Evolutionary conservation across 2,888 invertebrate species (phyloP).

Genomic region (Saturnia pavonia): DNA sequence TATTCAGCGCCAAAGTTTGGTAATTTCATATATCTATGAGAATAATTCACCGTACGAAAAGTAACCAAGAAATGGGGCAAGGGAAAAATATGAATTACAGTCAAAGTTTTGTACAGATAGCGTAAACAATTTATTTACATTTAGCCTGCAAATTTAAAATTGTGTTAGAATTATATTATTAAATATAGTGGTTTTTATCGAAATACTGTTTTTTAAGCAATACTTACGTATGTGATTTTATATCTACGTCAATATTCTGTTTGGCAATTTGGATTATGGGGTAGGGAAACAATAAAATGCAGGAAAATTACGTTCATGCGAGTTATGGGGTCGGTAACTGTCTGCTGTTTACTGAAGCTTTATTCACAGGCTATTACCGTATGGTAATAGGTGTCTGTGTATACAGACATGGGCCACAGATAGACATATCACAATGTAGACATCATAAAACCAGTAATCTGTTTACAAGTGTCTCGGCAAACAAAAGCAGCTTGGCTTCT

Average conservation of each 20-base stretch:
- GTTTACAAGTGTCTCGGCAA: background rate
- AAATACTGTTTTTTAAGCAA: background rate
- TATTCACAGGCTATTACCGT: background rate
- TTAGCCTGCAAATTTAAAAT: no score
- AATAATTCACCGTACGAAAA: background rate
- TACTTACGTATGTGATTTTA: background rate
- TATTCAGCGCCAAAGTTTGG: background rate
- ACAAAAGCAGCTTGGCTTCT: background rate
- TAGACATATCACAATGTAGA: background rate
- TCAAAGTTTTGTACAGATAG: no score
- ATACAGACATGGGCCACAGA: no score
- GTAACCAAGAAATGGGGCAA: background rate
- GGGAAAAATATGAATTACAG: background rate
- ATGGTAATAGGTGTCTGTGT: no score
- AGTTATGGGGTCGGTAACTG: background rate
- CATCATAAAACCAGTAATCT: background rate
- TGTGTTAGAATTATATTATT: no score
- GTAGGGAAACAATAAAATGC: background rate
- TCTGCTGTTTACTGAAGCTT: background rate
- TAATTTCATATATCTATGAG: background rate
- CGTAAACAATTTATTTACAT: no score
- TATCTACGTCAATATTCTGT: background rate
- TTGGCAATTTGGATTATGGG: background rate
- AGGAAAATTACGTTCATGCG: conserved; percentile 3
- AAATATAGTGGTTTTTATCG: background rate